Conservation (phyloP, 2,113 vertebrate genomes). For the Catagonus wagneri region DNA sequence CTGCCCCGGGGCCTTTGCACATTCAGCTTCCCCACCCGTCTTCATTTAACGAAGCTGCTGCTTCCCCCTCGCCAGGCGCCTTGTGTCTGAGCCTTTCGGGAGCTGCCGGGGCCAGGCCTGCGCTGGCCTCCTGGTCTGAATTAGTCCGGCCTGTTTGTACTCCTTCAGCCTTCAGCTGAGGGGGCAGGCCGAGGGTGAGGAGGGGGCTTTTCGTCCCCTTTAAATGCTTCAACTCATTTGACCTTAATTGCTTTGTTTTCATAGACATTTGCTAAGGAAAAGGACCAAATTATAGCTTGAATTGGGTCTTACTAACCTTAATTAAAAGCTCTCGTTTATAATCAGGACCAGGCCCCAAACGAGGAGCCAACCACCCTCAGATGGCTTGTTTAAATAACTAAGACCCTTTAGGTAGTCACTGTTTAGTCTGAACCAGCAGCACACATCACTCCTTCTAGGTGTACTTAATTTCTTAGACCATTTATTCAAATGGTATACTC, state of each 20-base stretch:
- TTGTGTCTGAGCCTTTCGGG: not conserved
- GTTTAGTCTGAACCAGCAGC: constrained; percentile 66
- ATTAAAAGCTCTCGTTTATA: constrained; percentile 88
- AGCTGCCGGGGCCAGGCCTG: not conserved
- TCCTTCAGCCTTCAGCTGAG: not conserved
- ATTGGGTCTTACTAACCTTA: constrained; percentile 88
- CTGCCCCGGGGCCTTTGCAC: constrained; percentile 47
- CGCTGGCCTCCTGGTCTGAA: constrained; percentile 59
- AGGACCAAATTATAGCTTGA: constrained; percentile 88
- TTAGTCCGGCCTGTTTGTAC: constrained; percentile 58
- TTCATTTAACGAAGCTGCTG: not conserved
- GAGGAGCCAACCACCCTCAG: constrained; percentile 80
- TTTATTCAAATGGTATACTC: constrained; percentile 79
- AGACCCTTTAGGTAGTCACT: constrained; percentile 79
- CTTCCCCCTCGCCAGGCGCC: not conserved
- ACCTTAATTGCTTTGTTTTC: constrained; percentile 89
- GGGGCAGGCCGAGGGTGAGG: constrained; percentile 26
- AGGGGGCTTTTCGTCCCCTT: constrained; percentile 50
- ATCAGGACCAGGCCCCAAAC: constrained; percentile 85
- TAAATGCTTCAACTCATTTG: constrained; percentile 87
- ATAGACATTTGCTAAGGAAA: constrained; percentile 87
- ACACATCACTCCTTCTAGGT: constrained; percentile 65
- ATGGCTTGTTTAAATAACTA: constrained; percentile 84
- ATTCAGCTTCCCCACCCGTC: not conserved
- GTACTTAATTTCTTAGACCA: constrained; percentile 29